A percentile compares a stretch with the other conserved stretches of the same genome.
These are phyloP conservation scores for Cynaeus angustus DNA, from an alignment of 2,888 invertebrate genomes.

Conservation along the genomic window DNA sequence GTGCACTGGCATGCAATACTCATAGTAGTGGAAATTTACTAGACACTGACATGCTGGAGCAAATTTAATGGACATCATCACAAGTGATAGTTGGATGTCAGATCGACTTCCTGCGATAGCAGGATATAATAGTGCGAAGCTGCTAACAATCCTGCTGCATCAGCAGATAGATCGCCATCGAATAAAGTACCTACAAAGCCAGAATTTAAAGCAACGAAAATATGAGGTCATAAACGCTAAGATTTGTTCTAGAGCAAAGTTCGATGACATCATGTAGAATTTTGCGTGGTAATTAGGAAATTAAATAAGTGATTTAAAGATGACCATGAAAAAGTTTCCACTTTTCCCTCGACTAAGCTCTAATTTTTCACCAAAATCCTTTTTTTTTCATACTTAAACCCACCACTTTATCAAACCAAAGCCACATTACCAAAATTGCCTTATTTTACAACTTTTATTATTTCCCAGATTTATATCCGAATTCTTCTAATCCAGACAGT, in stretches of 20 bases:
- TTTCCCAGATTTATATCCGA: neutral
- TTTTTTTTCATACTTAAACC: neutral
- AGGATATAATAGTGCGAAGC: constrained; percentile 3
- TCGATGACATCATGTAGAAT: no score
- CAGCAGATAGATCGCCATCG: constrained; percentile 1
- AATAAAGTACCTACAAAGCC: neutral
- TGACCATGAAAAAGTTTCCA: no score
- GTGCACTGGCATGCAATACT: constrained; percentile 1
- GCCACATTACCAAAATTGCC: neutral
- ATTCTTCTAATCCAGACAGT: neutral
- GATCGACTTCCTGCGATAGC: constrained; percentile 15
- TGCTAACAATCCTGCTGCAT: constrained; percentile 6
- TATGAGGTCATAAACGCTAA: neutral
- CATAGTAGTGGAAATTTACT: constrained; percentile 15
- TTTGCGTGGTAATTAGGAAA: no score
- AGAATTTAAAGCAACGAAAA: neutral
- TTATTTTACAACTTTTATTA: neutral
- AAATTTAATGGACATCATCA: constrained; percentile 15
- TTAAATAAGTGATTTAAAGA: no score
- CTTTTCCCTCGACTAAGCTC: no score
- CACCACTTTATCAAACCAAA: neutral
- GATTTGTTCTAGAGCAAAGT: no score
- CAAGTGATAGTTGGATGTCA: constrained; percentile 6
- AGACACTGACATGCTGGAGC: constrained; percentile 9
- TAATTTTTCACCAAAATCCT: neutral